Base-by-base conservation (phyloP, 2,797 vertebrate genomes). In the Dallia pectoralis region DNA sequence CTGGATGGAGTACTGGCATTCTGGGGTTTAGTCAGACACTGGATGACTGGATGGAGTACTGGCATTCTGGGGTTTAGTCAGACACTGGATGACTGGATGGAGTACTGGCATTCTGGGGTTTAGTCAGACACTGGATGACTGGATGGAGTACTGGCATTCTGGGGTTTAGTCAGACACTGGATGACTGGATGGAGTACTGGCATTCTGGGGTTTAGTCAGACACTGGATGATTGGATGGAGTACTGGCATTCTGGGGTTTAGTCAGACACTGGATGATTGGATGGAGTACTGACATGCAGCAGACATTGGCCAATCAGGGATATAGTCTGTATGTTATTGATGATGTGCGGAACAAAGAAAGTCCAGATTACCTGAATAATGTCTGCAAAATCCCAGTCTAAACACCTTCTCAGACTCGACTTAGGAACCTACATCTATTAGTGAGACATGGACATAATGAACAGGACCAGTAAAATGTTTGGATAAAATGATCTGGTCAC, bases 101-200 rank as follows among this genome's bases (percentile, higher is more conserved):
- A n/a, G n/a, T n/a, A 90, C 90, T 90, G n/a, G 85, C 83, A 56
- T 70, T 64, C 62, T 53, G 77, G 71, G 81, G 67, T 83, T 80
- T n/a, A 87, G 87, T 87, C 84, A 85, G 83, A 86, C 84, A 77
- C 69, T 72, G 85, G 76, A 66, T 72, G 85, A 84, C 86, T 87
- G n/a, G n/a, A n/a, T n/a, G n/a, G n/a, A n/a, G n/a, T n/a, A 90
- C 90, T 90, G n/a, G 85, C 83, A 56, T 70, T 64, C 62, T 53
- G 77, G 71, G 81, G 67, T 83, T 80, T n/a, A 87, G 87, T 87
- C 84, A 85, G 83, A 86, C 84, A 77, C 69, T 72, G 85, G 76
- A 66, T 72, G 85, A 84, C 86, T 87, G n/a, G n/a, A n/a, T n/a
- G n/a, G n/a, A n/a, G n/a, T n/a, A 90, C 90, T 90, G n/a, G 85